Conservation (phyloP, 2,797 vertebrate genomes). For the Dicrostonyx torquatus region DNA sequence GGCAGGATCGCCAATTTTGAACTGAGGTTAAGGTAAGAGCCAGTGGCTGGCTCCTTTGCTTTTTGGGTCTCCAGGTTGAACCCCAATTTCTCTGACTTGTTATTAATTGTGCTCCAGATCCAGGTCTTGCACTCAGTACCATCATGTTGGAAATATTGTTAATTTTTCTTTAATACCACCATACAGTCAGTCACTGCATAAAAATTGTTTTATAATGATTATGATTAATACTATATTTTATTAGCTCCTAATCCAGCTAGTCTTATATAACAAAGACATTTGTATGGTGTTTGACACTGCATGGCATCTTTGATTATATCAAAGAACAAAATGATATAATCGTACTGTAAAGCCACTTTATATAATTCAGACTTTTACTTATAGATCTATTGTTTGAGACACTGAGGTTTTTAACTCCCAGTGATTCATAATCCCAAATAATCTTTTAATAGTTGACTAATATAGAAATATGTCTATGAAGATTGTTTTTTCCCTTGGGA, state of each 20-base stretch:
- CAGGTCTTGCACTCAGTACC: background rate
- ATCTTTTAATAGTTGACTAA: constrained; percentile 8
- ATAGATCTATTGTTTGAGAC: background rate
- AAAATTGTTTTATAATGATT: background rate
- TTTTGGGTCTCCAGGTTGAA: too few relatives aligned
- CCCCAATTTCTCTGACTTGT: too few relatives aligned
- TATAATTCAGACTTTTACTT: constrained; percentile 32
- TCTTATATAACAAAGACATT: constrained; percentile 3
- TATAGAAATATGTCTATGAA: constrained; percentile 11
- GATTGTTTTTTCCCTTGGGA: background rate
- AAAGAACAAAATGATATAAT: background rate
- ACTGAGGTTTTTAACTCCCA: background rate
- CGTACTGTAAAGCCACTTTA: background rate
- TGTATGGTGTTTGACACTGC: background rate
- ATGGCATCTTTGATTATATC: background rate
- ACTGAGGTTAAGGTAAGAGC: too few relatives aligned
- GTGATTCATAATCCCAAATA: background rate
- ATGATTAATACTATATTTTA: constrained; percentile 7
- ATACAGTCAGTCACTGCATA: background rate
- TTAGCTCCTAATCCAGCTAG: background rate
- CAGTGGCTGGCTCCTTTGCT: too few relatives aligned
- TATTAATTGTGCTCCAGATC: background rate
- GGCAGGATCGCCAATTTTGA: too few relatives aligned
- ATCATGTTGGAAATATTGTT: background rate
- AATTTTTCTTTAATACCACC: background rate